Percentiles rank a stretch among this genome's conserved stretches.
Conservation (phyloP, 2,797 vertebrate species). For the Podarcis lilfordi region DNA sequence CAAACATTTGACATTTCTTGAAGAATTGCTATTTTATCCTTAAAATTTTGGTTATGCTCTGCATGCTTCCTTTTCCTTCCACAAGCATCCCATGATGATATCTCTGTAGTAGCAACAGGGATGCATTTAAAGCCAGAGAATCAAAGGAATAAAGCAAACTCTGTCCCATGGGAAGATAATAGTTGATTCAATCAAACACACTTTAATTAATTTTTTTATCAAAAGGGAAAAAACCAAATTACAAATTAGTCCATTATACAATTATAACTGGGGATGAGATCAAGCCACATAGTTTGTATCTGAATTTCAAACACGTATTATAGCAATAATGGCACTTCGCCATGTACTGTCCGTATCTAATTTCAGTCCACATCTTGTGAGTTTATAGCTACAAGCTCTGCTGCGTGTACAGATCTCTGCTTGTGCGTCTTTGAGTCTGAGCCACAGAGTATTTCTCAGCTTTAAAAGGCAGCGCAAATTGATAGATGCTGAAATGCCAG, state of each 20-base stretch:
- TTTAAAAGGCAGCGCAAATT: neutral
- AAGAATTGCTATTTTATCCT: constrained; percentile 30
- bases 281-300: constrained; percentile 27
- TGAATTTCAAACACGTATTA: constrained; percentile 45
- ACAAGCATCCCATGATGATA: constrained; percentile 10
- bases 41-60: constrained; percentile 26
- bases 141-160: constrained; percentile 67
- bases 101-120: constrained; percentile 50
- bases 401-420: neutral
- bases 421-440: neutral
- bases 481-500: neutral
- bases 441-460: neutral
- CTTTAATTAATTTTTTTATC: constrained; percentile 57
- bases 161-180: constrained; percentile 64
- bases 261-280: constrained; percentile 40
- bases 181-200: constrained; percentile 63
- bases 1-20: constrained; percentile 21
- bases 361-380: neutral
- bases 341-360: neutral
- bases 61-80: constrained; percentile 28
- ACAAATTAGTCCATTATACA: constrained; percentile 52
- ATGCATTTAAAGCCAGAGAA: constrained; percentile 66
- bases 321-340: neutral
- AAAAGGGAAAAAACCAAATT: constrained; percentile 54
- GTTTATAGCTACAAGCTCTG: neutral